Percentiles rank a stretch among this genome's conserved stretches.
Conservation (phyloP, 2,113 vertebrate genomes). For the Gallinago paraguaiae region DNA sequence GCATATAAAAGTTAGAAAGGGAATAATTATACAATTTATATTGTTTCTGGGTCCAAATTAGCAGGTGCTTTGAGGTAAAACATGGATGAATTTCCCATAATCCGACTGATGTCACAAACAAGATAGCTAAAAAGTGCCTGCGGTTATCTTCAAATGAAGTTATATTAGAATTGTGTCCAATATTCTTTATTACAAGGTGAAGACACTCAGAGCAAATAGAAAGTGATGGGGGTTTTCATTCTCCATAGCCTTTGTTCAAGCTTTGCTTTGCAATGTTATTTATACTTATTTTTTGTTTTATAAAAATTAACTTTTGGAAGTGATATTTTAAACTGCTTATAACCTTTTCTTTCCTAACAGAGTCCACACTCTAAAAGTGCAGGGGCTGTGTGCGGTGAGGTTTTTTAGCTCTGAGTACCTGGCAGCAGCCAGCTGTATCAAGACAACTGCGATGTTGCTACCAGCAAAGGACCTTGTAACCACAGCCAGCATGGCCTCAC, state of each 20-base stretch:
- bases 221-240: background rate
- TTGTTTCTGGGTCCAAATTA: slow-evolving; percentile 58
- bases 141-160: slow-evolving; percentile 69
- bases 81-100: slow-evolving; percentile 55
- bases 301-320: background rate
- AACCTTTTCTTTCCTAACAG: background rate
- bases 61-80: slow-evolving; percentile 65
- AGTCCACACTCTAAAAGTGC: background rate
- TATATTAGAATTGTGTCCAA: slow-evolving; percentile 68
- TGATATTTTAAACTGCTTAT: background rate
- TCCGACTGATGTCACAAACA: slow-evolving; percentile 25
- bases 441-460: background rate
- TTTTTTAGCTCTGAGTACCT: background rate
- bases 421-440: background rate
- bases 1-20: background rate
- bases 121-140: slow-evolving; percentile 50
- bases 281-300: background rate
- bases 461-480: background rate
- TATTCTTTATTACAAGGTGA: slow-evolving; percentile 61
- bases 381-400: background rate
- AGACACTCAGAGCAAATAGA: slow-evolving; percentile 50
- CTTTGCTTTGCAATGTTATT: slow-evolving; percentile 9
- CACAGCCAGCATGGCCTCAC: background rate
- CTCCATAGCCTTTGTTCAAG: background rate
- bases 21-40: slow-evolving; percentile 47